Conservation (phyloP, 1,140 invertebrate species). For the Theocolax elegans region DNA sequence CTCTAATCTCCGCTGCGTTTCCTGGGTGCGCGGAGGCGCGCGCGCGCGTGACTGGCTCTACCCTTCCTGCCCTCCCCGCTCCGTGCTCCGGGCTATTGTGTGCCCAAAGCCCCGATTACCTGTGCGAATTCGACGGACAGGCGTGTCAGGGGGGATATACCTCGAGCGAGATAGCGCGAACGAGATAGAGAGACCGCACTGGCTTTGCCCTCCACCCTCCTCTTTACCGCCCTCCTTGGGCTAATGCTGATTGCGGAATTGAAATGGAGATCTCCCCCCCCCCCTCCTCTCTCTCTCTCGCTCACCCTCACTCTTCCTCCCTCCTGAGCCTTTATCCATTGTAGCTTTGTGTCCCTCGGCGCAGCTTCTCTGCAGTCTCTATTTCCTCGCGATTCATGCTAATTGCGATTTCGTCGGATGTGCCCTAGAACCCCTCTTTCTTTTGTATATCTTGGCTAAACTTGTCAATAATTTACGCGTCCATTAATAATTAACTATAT, state of each 20-base stretch:
- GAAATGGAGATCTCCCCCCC: constrained; percentile 19
- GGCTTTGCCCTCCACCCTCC: not conserved
- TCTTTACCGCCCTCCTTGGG: constrained; percentile 11
- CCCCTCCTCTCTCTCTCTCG: not conserved
- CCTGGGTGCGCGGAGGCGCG: not conserved
- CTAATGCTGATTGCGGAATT: constrained; percentile 32
- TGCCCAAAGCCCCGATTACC: constrained; percentile 8
- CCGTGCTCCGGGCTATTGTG: not conserved
- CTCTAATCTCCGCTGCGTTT: constrained; percentile 18
- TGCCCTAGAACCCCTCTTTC: no score
- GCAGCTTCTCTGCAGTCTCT: not conserved
- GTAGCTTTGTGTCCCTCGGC: constrained; percentile 8
- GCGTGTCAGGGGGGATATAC: not conserved
- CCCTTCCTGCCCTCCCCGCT: no score
- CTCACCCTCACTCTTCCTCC: not conserved
- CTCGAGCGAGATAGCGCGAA: no score
- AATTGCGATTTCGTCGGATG: constrained; percentile 10
- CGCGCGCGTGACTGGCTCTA: not conserved
- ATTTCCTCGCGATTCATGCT: constrained; percentile 6
- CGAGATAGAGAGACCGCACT: no score
- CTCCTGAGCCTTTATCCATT: not conserved
- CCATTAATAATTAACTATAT: no score
- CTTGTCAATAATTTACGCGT: no score
- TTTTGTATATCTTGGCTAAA: no score
- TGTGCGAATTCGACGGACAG: constrained; percentile 11